These are phyloP conservation scores for Limosa lapponica DNA, from an alignment of 2,797 vertebrate species.

Conservation along the genomic window DNA sequence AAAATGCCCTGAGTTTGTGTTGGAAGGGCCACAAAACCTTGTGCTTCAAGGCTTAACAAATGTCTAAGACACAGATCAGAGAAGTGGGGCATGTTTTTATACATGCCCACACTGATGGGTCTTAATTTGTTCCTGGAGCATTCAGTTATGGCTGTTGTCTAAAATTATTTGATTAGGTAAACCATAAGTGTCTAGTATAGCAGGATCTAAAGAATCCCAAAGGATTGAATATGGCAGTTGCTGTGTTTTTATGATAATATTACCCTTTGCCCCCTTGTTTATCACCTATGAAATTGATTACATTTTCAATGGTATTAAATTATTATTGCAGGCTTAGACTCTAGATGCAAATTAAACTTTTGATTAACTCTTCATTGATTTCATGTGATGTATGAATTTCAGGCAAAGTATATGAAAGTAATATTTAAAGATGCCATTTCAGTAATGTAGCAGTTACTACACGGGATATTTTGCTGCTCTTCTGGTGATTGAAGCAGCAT, in stretches of 20 bases:
- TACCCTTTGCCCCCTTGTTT: slow-evolving; percentile 28
- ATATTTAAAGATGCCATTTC: slow-evolving; percentile 18
- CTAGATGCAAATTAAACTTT: slow-evolving; percentile 42
- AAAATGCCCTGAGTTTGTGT: not conserved
- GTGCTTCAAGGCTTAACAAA: not conserved
- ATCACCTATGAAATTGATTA: slow-evolving; percentile 26
- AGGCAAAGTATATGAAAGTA: slow-evolving; percentile 12
- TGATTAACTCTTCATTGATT: slow-evolving; percentile 44
- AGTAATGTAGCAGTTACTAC: not conserved
- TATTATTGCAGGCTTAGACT: not conserved
- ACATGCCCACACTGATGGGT: not conserved
- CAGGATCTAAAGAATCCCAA: not conserved
- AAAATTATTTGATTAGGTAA: not conserved
- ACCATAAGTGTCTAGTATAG: not conserved
- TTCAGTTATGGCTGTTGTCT: not conserved
- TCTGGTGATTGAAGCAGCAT: not conserved
- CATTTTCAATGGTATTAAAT: slow-evolving; percentile 8
- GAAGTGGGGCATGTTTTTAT: not conserved
- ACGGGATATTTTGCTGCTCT: not conserved
- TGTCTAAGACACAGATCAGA: not conserved
- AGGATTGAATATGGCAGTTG: not conserved
- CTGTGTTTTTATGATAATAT: not conserved
- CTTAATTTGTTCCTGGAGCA: not conserved
- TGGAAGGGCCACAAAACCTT: not conserved
- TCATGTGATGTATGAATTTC: slow-evolving; percentile 1